Base-by-base conservation (phyloP, 2,113 vertebrate genomes). In the Zosterops pallidus region DNA sequence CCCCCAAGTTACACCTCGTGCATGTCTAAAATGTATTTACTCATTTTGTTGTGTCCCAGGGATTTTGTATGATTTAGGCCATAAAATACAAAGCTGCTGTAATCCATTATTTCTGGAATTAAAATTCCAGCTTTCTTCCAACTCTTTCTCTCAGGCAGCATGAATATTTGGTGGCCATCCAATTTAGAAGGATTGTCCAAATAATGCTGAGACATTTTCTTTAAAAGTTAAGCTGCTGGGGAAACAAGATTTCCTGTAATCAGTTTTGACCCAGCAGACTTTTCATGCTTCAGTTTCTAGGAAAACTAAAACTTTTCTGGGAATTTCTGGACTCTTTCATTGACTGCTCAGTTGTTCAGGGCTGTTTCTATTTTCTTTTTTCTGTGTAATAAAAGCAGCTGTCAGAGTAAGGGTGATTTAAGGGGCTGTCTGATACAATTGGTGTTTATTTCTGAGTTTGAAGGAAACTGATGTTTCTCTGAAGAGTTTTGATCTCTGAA, bases 191-290 rank as follows among this genome's bases (percentile, higher is more conserved):
- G 62, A 71, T 74, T 72, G 49, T 91, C 62, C 83, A 56, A 92
- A 85, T 68, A 92, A 83, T 92, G 87, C 49, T 72, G 74, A 74
- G 37, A 2, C 59, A 80, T 86, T 33, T 90, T 62, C 80, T 83
- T 86, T 78, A 70, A 67, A 93, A 92, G 81, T 71, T 72, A 89
- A 92, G 81, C 87, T 91, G 39, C 59, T 90, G 81, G 41, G 72
- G 81, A 83, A 85, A 62, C 14, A 3, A 68, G 70, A 86, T 92
- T 87, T 87, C 77, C 86, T 79, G 21, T 72, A 85, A 83, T 83
- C 50, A 39, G 24, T 77, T 88, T 49, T 72, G 57, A 69, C 77
- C 77, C 56, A 46, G 42, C 46, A 92, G 67, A 20, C 47, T 94
- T 75, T 35, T 49, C 4, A 1, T 79, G 25, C 26, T 92, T 35